Evolutionary conservation across 2,797 vertebrate species (phyloP), one percentile per base, ranked within the genome.

Genomic region (Brotula barbata): DNA sequence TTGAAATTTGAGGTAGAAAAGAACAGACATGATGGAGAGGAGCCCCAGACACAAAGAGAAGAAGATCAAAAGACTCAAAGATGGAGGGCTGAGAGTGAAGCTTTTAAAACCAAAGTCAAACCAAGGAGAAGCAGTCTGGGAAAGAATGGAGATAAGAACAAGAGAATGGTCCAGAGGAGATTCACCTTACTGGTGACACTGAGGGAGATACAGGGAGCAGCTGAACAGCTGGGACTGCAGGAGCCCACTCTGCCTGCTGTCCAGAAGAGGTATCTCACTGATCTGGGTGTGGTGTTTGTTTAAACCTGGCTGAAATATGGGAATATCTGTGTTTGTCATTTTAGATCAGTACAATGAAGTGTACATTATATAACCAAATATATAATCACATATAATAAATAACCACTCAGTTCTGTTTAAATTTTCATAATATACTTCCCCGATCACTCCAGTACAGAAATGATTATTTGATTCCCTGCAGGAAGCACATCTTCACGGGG

Each of bases 171-270:
- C 36, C 77, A 56, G 88, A 89, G 82, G 84, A 92, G 59, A 12
- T 40, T 31, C 3, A 85, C 84, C 7, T 77, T 97, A 37, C 68
- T 88, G 45, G 86, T 78, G 78, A 74, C 40, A 16, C 88, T 98
- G 73, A 91, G 87, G 64, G 94, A 95, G 49, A 62, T 94, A 1
- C 78, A 63, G 31, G 78, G 50, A 63, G 84, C 81, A 34, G 87
- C 93, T 42, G 86, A 88, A 58, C 90, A 85, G 75, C 76, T 93
- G 70, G 86, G 87, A 0, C 80, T 97, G 42, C 92, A 88, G 67
- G 96, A 98, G 79, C 88, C 92, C 7, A 94, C 92, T 0, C 88
- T 91, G 61, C 95, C 94, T 58, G 95, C 94, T 19, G 73, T 97
- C 40, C 95, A 94, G 14, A 91, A 93, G 53, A 95, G 96, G 96